Evolutionary conservation across 2,113 vertebrate genomes (phyloP).

Genomic region (Porphyrio hochstetteri): DNA sequence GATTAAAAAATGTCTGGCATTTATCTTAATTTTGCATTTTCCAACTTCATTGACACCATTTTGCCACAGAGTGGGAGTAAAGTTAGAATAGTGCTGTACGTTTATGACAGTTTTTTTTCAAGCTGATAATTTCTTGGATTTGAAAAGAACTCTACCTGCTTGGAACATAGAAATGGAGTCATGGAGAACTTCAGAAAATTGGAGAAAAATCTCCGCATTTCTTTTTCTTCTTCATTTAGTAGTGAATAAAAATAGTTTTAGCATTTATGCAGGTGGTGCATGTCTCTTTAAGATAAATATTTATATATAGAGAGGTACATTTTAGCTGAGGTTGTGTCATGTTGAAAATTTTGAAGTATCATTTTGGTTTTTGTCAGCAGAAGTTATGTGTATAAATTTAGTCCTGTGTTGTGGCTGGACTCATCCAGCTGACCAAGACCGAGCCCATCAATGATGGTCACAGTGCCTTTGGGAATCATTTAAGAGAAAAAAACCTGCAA

Average conservation of each 20-base stretch:
- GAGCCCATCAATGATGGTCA: too few relatives aligned
- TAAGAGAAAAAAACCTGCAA: too few relatives aligned
- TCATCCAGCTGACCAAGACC: too few relatives aligned
- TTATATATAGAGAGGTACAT: not conserved
- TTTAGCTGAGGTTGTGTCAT: not conserved
- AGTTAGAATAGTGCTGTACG: not conserved
- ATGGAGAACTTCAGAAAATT: not conserved
- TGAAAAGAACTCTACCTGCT: not conserved
- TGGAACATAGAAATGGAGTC: not conserved
- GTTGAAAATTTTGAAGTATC: not conserved
- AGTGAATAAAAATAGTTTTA: not conserved
- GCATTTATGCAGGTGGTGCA: not conserved
- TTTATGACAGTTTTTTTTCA: not conserved
- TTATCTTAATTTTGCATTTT: slow-evolving; percentile 26
- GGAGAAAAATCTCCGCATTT: not conserved
- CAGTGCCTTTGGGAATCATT: too few relatives aligned
- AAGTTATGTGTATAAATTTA: not conserved
- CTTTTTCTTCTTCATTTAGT: not conserved
- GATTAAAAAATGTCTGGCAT: not conserved
- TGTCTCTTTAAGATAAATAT: not conserved
- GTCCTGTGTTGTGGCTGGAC: not conserved
- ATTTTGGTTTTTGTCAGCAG: not conserved
- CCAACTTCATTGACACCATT: not conserved
- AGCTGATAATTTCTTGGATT: not conserved
- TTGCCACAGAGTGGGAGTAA: not conserved